Percentiles rank a stretch among this genome's conserved stretches.
Evolutionary conservation across 2,797 vertebrate species (phyloP).

Genomic region (Eospalax fontanierii): DNA sequence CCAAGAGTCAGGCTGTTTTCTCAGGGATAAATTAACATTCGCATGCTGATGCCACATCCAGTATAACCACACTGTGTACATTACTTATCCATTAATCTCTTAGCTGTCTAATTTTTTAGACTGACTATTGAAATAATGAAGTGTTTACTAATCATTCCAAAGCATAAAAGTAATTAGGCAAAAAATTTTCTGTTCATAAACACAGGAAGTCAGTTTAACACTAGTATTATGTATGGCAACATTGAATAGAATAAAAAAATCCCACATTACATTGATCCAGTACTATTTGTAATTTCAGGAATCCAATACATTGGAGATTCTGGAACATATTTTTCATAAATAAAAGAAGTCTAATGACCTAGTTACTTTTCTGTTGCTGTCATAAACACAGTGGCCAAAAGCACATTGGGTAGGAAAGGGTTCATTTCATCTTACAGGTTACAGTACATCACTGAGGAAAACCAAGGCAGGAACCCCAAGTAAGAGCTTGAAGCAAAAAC

Average conservation of each 20-base stretch:
- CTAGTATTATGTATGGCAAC: neutral
- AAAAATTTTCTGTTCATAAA: neutral
- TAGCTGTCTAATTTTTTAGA: neutral
- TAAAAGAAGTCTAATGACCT: too few relatives aligned
- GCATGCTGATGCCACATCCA: too few relatives aligned
- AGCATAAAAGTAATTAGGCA: neutral
- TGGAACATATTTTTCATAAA: too few relatives aligned
- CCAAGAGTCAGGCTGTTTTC: too few relatives aligned
- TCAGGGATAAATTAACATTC: too few relatives aligned
- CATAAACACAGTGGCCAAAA: too few relatives aligned
- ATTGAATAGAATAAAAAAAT: neutral
- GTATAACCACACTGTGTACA: neutral
- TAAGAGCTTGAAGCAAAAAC: too few relatives aligned
- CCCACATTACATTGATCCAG: neutral
- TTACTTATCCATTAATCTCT: neutral
- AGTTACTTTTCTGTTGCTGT: too few relatives aligned
- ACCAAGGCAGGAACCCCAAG: too few relatives aligned
- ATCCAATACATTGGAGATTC: neutral
- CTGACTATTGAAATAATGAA: neutral
- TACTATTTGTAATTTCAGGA: neutral
- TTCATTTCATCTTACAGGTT: too few relatives aligned
- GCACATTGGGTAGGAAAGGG: too few relatives aligned
- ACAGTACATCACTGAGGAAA: too few relatives aligned
- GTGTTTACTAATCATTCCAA: neutral
- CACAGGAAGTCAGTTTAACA: neutral